Percentiles rank a stretch among this genome's conserved stretches.
Evolutionary conservation across 2,113 vertebrate genomes (phyloP).

Genomic region (Cephalophus harveyi): DNA sequence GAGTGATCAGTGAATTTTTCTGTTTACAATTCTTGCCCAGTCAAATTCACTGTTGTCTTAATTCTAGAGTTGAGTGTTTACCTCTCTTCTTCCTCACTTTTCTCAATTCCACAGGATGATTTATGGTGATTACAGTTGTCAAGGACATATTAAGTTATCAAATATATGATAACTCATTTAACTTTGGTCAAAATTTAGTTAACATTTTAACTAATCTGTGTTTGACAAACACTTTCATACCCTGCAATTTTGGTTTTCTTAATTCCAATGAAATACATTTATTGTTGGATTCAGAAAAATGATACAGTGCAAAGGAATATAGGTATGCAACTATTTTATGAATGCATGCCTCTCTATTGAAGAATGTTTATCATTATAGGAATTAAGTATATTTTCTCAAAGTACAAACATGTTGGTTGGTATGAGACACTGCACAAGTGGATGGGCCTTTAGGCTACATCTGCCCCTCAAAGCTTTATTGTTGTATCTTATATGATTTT

Average conservation of each 20-base stretch:
- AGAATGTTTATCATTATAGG: background rate
- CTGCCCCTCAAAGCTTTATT: constrained; percentile 15
- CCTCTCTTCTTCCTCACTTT: background rate
- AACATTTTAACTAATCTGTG: constrained; percentile 2
- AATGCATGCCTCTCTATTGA: background rate
- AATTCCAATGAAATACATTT: background rate
- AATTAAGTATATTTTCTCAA: constrained; percentile 24
- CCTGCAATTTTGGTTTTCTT: background rate
- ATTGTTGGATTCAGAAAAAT: background rate
- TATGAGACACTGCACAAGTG: background rate
- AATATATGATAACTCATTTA: background rate
- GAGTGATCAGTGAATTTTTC: background rate
- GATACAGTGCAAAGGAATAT: background rate
- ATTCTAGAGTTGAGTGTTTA: background rate
- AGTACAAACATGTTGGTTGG: background rate
- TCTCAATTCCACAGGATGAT: background rate
- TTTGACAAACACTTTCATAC: background rate
- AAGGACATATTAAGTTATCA: background rate
- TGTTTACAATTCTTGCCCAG: background rate
- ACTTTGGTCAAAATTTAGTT: background rate
- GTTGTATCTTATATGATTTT: constrained; percentile 34
- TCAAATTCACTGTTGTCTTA: background rate
- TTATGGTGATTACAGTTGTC: background rate
- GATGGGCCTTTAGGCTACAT: background rate
- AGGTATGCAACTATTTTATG: background rate